These are phyloP conservation scores for Antheraea pernyi DNA, from an alignment of 1,140 invertebrate genomes.

Conservation along the genomic window DNA sequence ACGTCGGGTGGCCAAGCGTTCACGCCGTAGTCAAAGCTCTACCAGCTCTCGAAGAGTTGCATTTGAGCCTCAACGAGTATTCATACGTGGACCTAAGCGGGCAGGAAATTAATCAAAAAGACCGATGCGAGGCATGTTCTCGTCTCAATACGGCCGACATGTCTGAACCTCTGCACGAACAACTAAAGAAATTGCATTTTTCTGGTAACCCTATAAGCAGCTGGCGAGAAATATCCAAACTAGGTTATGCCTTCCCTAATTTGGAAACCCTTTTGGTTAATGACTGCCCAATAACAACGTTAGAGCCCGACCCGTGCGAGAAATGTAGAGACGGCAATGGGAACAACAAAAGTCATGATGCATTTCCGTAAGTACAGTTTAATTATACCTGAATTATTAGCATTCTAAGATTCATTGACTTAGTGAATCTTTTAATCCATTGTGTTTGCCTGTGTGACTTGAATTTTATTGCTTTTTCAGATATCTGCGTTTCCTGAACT, in stretches of 20 bases:
- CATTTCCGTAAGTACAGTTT: slow-evolving; percentile 61
- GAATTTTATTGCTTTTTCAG: slow-evolving; percentile 72
- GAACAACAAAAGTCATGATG: slow-evolving; percentile 68
- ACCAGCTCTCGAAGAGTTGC: slow-evolving; percentile 91
- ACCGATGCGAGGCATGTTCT: slow-evolving; percentile 57
- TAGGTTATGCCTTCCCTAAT: slow-evolving; percentile 91
- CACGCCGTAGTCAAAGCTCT: slow-evolving; percentile 86
- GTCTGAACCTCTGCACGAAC: slow-evolving; percentile 82
- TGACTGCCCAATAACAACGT: slow-evolving; percentile 88
- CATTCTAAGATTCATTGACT: slow-evolving; percentile 39
- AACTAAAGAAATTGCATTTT: slow-evolving; percentile 89
- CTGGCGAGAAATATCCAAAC: slow-evolving; percentile 90
- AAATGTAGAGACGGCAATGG: slow-evolving; percentile 64
- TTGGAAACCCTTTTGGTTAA: slow-evolving; percentile 91
- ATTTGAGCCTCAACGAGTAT: slow-evolving; percentile 94
- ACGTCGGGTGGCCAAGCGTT: slow-evolving; percentile 91
- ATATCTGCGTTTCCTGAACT: slow-evolving; percentile 88
- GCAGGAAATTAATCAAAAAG: slow-evolving; percentile 54
- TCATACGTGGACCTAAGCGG: slow-evolving; percentile 82
- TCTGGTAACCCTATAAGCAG: slow-evolving; percentile 90
- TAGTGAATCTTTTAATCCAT: slow-evolving; percentile 34
- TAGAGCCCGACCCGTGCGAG: slow-evolving; percentile 78
- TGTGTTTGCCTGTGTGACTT: background rate
- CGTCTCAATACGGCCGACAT: slow-evolving; percentile 78
- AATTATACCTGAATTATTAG: slow-evolving; percentile 12